Conservation (phyloP, 1,140 invertebrate genomes). For the Tetragonula clypearis region DNA sequence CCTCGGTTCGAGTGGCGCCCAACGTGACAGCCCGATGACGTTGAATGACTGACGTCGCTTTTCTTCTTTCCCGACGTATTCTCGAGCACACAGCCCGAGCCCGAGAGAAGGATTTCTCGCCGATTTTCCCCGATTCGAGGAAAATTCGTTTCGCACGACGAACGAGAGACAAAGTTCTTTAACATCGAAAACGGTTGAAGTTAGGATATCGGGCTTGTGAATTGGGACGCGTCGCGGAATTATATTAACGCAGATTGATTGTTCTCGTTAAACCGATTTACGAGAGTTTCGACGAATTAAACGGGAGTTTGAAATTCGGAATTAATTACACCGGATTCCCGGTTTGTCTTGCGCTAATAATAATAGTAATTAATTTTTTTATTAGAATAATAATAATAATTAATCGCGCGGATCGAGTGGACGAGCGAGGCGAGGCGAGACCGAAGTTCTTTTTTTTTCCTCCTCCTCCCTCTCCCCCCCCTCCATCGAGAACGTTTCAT, state of each 20-base stretch:
- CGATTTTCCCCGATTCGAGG: too few species aligned
- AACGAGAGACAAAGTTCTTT: not conserved
- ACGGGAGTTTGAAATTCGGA: not conserved
- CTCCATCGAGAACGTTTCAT: not conserved
- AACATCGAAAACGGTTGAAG: not conserved
- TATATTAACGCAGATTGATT: not conserved
- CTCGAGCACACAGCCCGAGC: not conserved
- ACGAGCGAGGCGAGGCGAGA: not conserved
- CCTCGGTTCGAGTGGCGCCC: not conserved
- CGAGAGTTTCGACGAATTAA: not conserved
- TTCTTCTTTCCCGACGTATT: not conserved
- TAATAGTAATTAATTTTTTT: not conserved
- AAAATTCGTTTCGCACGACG: not conserved
- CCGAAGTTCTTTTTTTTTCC: too few species aligned
- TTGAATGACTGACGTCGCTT: slow-evolving; percentile 35
- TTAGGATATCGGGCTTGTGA: not conserved
- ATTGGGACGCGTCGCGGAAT: not conserved
- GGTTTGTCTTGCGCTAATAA: not conserved
- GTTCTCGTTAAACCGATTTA: not conserved
- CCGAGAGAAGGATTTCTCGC: not conserved
- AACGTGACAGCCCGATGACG: not conserved
- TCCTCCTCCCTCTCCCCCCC: too few species aligned
- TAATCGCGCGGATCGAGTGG: not conserved
- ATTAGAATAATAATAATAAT: not conserved
- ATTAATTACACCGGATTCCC: slow-evolving; percentile 9